Evolutionary conservation across 2,888 invertebrate genomes (phyloP), one percentile per base, ranked within the genome.

Genomic region (Dicyrtomina minuta): DNA sequence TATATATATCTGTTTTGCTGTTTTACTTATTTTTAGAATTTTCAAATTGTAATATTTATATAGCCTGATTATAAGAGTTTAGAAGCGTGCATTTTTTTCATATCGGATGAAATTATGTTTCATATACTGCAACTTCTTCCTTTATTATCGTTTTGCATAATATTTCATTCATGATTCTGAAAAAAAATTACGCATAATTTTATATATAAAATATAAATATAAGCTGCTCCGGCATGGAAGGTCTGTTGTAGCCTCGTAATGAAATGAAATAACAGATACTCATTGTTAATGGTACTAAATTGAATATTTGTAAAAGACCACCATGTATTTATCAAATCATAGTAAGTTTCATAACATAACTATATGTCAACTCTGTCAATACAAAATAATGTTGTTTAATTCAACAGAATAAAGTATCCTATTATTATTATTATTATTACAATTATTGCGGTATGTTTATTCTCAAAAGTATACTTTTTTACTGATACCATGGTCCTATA

Each of bases 271-370:
- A 24, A 13, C n/a, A 53, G n/a, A 22, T 22, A 53, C 53, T 53
- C 24, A 13, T 53, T 24, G 22, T 22, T 53, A 22, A n/a, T 61
- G 61, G 61, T 61, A 61, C 61, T 60, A 60, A 12, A 27, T 20
- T 12, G 17, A 55, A 55, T 20, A 41, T 17, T 44, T 24, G 61
- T 12, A 44, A 44, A 43, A 20, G 24, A 22, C 17, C 43, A 22
- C 17, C 41, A 13, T 44, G 61, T 61, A 44, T 61, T 61, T 61
- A 61, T 61, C 26, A 44, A 59, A n/a, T 59, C 22, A 51, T 51
- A 22, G n/a, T 41, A 24, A 27, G 59, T 59, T 59, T 53, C 22
- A 53, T 53, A 22, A 20, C 20, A 53, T 20, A 13, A 6, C 24
- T 53, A 33, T 33, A 33, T 33, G 24, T 53, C 53, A 53, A 22